Evolutionary conservation across 2,797 vertebrate genomes (phyloP), one percentile per base, ranked within the genome.

Genomic region (Acrocephalus scirpaceus): DNA sequence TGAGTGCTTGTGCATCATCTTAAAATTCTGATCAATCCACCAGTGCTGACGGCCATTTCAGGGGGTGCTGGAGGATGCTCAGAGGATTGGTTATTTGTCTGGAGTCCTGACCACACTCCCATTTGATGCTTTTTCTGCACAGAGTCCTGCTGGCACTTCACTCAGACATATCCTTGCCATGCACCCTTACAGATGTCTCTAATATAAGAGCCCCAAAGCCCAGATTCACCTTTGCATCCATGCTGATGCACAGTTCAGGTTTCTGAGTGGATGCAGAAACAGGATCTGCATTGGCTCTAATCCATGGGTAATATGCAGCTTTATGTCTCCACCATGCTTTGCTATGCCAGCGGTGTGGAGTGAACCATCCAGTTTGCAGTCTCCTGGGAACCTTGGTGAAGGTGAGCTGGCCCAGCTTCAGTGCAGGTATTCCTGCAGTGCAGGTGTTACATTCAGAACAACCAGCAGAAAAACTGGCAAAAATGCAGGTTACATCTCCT

Each of bases 181-280:
- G 8, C 21, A 6, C 7, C 8, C 34, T 57, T 18, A 22, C 1
- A 1, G 13, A 38, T 3, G 3, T 21, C 10, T 79, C 16, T 50
- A 66, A 34, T 3, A 30, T 0, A 14, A 20, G 15, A 25, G 38
- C 27, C 38, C 29, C 23, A 53, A 62, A 75, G 36, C 29, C 26
- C 53, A 58, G 40, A 34, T 56, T 65, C 42, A 57, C 18, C 27
- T 86, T 69, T 58, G 16, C 10, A 56, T 36, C 51, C 58, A 7
- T 36, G 58, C 51, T 56, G 40, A 48, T 40, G 32, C 50, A 38
- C 34, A 88, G 58, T 64, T 74, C 32, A 40, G 16, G 22, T 66
- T 91, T 82, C 62, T n/a, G 66, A 67, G 19, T 10, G 18, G 77
- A 15, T 26, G 18, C 32, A 75, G 70, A 87, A 65, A 20, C 21